These are phyloP conservation scores for Zoanthus solanderi DNA, from an alignment of 92 coral and sea anemone genomes.

Conservation along the genomic window DNA sequence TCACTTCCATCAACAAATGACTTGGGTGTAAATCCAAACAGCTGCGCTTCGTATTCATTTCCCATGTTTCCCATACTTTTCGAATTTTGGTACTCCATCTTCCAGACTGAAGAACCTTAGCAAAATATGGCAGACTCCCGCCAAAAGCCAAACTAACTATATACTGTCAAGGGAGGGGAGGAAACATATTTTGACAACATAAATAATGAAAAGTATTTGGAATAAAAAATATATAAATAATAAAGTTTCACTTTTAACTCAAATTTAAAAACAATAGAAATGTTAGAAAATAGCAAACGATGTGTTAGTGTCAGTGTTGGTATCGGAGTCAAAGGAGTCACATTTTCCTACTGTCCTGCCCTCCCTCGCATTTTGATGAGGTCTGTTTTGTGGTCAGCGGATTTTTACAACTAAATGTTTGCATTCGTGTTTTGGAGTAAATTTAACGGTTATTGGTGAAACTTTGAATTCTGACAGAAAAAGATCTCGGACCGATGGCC, in stretches of 20 bases:
- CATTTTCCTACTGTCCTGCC: background rate
- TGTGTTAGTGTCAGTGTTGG: background rate
- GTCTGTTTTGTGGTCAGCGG: slow-evolving; percentile 42
- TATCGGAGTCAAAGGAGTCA: background rate
- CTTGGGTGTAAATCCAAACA: slow-evolving; percentile 97
- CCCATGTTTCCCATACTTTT: slow-evolving; percentile 58
- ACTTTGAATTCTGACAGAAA: slow-evolving; percentile 19
- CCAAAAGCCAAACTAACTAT: background rate
- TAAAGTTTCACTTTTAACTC: background rate
- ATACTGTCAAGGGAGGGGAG: background rate
- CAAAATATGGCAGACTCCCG: slow-evolving; percentile 24
- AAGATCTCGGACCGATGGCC: background rate
- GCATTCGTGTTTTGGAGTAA: slow-evolving; percentile 28
- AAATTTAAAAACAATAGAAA: background rate
- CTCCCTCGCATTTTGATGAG: background rate
- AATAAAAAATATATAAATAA: background rate
- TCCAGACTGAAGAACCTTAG: background rate
- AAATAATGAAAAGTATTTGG: background rate
- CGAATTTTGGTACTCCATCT: slow-evolving; percentile 54
- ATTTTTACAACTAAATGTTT: slow-evolving; percentile 6
- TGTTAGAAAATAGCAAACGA: background rate
- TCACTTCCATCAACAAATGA: slow-evolving; percentile 97
- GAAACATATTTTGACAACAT: background rate
- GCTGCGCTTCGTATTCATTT: slow-evolving; percentile 86
- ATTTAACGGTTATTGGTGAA: background rate